Conservation (phyloP, 1,140 invertebrate species). For the Solen grandis region DNA sequence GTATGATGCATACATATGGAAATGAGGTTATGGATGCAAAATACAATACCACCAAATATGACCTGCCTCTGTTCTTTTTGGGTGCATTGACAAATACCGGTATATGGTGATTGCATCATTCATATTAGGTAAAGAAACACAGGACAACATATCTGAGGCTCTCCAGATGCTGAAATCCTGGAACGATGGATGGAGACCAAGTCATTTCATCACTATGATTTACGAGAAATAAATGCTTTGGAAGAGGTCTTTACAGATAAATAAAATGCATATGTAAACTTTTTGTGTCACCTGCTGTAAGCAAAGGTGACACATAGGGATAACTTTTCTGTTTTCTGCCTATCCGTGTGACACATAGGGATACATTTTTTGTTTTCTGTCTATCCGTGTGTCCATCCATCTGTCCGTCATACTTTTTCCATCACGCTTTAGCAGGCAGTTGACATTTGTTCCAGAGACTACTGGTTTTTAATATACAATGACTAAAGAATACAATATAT, state of each 20-base stretch:
- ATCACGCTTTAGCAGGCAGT: too few species aligned
- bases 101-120: conserved; percentile 53
- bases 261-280: too few species aligned
- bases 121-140: conserved; percentile 25
- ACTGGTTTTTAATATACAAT: too few species aligned
- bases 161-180: background rate
- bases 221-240: background rate
- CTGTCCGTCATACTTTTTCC: too few species aligned
- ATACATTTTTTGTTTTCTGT: too few species aligned
- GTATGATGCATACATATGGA: conserved; percentile 31
- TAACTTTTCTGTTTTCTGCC: too few species aligned
- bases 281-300: too few species aligned
- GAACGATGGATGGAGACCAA: background rate
- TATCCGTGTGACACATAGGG: too few species aligned
- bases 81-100: conserved; percentile 47
- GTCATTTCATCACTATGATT: background rate
- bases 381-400: too few species aligned
- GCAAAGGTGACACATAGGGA: too few species aligned
- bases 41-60: conserved; percentile 35
- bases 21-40: conserved; percentile 50
- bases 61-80: conserved; percentile 43
- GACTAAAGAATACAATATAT: too few species aligned
- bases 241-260: background rate
- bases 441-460: too few species aligned
- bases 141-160: background rate